A percentile compares a stretch with the other conserved stretches of the same genome.
Evolutionary conservation across 2,113 vertebrate genomes (phyloP).

Genomic region (Hipposideros armiger): DNA sequence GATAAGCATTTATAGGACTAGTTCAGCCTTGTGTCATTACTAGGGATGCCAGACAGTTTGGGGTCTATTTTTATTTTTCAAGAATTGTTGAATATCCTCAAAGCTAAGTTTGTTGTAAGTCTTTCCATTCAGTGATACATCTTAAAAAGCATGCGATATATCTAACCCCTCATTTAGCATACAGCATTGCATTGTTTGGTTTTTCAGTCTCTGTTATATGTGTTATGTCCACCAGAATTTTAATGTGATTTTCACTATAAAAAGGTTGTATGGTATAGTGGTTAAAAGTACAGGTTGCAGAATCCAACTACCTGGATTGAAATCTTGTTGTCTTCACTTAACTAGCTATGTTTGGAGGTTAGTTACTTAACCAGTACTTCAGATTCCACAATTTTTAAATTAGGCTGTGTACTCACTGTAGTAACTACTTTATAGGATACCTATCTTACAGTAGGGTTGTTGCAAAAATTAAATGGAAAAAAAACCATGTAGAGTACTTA

Average conservation of each 20-base stretch:
- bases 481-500: background rate
- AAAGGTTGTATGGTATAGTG: background rate
- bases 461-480: conserved; percentile 23
- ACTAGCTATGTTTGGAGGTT: background rate
- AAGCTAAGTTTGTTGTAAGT: conserved; percentile 39
- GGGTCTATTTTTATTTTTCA: conserved; percentile 47
- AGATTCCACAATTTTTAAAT: background rate
- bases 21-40: background rate
- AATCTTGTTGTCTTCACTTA: background rate
- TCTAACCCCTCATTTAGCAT: background rate
- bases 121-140: background rate
- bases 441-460: background rate
- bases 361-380: background rate
- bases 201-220: background rate
- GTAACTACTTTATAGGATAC: conserved; percentile 10
- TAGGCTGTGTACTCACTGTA: background rate
- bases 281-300: background rate
- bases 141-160: background rate
- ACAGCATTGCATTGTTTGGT: background rate
- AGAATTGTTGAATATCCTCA: background rate
- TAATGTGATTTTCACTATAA: background rate
- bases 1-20: background rate
- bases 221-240: background rate
- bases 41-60: background rate
- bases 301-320: conserved; percentile 21